Conservation (phyloP, 2,113 vertebrate genomes). For the Hippocampus mohnikei region DNA sequence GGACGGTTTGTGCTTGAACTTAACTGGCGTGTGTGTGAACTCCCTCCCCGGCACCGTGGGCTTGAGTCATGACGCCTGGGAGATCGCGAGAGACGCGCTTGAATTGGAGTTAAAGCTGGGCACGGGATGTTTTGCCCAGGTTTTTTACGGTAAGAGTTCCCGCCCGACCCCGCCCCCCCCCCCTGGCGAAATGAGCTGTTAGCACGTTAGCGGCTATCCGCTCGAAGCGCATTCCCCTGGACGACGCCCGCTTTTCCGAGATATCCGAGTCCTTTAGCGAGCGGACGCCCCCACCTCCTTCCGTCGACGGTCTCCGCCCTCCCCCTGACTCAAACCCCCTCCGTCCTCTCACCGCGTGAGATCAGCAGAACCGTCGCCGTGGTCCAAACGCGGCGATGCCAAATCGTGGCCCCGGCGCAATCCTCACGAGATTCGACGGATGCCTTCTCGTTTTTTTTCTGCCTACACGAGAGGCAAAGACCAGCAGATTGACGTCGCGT, state of each 20-base stretch:
- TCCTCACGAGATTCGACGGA: conserved; percentile 23
- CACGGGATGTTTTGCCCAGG: conserved; percentile 98
- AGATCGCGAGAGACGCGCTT: conserved; percentile 85
- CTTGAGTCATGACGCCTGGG: conserved; percentile 98
- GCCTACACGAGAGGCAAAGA: conserved; percentile 22
- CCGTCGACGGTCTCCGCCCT: conserved; percentile 1
- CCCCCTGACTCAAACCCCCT: conserved; percentile 28
- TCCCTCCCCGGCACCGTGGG: conserved; percentile 92
- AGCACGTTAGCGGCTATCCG: too few species aligned
- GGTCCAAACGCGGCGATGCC: conserved; percentile 1
- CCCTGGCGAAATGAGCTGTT: too few species aligned
- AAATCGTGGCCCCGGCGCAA: background rate
- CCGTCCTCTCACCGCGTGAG: conserved; percentile 25
- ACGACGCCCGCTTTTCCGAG: conserved; percentile 11
- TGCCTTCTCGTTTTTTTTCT: too few species aligned
- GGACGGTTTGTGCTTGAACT: conserved; percentile 98
- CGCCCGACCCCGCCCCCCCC: background rate
- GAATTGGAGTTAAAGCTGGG: conserved; percentile 91
- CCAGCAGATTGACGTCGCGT: background rate
- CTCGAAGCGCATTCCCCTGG: background rate
- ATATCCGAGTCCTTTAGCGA: conserved; percentile 14
- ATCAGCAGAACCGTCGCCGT: conserved; percentile 12
- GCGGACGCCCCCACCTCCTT: background rate
- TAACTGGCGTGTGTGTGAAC: conserved; percentile 92
- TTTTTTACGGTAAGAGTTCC: conserved; percentile 93